Evolutionary conservation across 2,888 invertebrate species (phyloP).

Genomic region (Dorcus hopei): DNA sequence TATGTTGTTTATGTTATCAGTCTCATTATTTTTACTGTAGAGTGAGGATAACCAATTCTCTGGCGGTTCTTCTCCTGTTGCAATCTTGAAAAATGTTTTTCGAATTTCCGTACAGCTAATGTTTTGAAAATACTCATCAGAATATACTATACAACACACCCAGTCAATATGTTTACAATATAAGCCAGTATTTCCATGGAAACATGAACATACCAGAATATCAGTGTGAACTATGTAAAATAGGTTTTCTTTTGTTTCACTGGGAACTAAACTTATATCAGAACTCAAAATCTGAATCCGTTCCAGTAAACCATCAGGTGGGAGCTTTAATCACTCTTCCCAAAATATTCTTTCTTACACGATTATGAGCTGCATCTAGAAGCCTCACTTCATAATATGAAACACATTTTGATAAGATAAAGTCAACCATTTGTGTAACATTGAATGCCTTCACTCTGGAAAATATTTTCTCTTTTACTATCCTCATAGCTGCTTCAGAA

Average conservation of each 20-base stretch:
- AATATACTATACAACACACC: background rate
- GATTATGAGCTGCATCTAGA: background rate
- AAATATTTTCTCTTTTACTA: background rate
- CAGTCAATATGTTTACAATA: background rate
- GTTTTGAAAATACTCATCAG: background rate
- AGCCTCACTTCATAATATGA: background rate
- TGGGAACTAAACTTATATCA: background rate
- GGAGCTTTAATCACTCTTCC: background rate
- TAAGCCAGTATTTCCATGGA: background rate
- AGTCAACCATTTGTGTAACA: background rate
- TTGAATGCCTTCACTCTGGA: background rate
- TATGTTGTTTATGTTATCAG: no score
- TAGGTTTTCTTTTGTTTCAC: background rate
- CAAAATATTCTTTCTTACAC: background rate
- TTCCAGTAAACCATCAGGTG: background rate
- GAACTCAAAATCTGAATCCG: background rate
- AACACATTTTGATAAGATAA: background rate
- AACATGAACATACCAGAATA: background rate
- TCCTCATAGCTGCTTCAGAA: background rate
- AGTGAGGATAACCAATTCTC: background rate
- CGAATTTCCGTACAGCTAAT: background rate
- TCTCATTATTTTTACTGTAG: background rate
- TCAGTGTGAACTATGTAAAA: background rate
- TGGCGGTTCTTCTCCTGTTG: background rate
- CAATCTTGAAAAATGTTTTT: background rate